Base-by-base conservation (phyloP, 2,797 vertebrate genomes). In the Gallinago nigripennis region DNA sequence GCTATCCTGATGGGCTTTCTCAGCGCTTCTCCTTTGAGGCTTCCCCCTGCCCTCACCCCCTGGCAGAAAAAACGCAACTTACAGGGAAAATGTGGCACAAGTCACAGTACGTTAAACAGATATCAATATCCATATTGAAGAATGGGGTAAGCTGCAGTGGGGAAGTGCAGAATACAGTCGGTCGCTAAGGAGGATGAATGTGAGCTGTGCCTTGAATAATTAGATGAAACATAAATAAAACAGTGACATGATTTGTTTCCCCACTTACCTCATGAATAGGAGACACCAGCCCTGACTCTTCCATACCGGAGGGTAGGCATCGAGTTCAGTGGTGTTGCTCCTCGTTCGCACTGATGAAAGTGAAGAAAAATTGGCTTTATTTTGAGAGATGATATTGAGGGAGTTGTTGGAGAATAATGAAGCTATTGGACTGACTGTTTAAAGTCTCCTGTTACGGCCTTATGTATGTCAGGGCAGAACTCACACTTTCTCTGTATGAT, bases 181-280 rank as follows among this genome's bases (percentile, higher is more conserved):
- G 54, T 24, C 53, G 75, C 60, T 75, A 61, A 95, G 75, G 57
- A 91, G 50, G 53, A 85, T 91, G 30, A 87, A 93, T 88, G 75
- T 0, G 6, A 85, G 57, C 51, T 79, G 14, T 88, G 78, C 39
- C 57, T 75, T 81, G 37, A 73, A 81, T 87, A 95, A 94, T 90
- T 95, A 82, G 61, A 71, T 58, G 53, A 56, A 95, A 71, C 57
- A 85, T 82, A 95, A 96, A 94, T 94, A 94, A 95, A 94, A 64
- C 35, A 64, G 50, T 81, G 61, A 37, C 68, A 72, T 61, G 41
- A 92, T 92, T 95, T 94, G 61, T 94, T 92, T 96, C 78, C 78
- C 46, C 61, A 58, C 43, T 95, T 94, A 46, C 28, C 48, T 92
- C 4, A 8, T 56, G 61, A 89, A 61, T 23, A 82, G 77, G 43